phyloP scores from a whole-genome alignment of 2,797 vertebrate species.

The Chrosomus eos region DNA sequence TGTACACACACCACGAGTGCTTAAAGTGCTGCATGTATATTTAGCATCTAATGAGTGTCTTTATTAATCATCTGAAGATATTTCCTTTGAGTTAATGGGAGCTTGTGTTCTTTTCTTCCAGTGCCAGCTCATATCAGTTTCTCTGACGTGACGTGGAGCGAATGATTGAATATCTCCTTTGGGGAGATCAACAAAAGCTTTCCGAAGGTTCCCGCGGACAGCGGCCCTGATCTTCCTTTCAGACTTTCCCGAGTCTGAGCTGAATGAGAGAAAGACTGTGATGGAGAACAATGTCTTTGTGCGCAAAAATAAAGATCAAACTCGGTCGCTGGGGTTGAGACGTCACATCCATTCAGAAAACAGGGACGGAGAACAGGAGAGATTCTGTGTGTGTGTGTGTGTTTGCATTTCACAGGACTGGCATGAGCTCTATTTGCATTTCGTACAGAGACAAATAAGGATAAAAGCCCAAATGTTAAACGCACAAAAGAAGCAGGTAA shows the following conservation, averaged over 20 bases:
- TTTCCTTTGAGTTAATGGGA: background rate
- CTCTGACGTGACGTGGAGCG: background rate
- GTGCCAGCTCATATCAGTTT: conserved; percentile 10
- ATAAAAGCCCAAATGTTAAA: background rate
- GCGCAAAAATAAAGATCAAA: conserved; percentile 17
- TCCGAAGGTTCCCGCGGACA: background rate
- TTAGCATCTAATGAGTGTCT: background rate
- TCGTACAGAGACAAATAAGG: conserved; percentile 20
- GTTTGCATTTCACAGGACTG: conserved; percentile 32
- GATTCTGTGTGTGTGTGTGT: conserved; percentile 1
- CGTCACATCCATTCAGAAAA: conserved; percentile 24
- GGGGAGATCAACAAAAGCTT: conserved; percentile 15
- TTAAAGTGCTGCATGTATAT: background rate
- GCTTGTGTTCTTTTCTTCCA: conserved; percentile 8
- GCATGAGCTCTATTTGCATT: conserved; percentile 29
- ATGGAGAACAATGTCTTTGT: conserved; percentile 9
- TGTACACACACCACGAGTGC: conserved; percentile 16
- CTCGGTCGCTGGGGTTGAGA: background rate
- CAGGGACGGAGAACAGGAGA: background rate
- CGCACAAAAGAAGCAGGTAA: conserved; percentile 5
- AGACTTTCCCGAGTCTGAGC: background rate
- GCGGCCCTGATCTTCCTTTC: conserved; percentile 3
- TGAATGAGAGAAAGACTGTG: background rate
- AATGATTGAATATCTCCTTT: conserved; percentile 27
- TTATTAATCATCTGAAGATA: conserved; percentile 20